Conservation (phyloP, 2,113 vertebrate genomes). For the Nanger granti region DNA sequence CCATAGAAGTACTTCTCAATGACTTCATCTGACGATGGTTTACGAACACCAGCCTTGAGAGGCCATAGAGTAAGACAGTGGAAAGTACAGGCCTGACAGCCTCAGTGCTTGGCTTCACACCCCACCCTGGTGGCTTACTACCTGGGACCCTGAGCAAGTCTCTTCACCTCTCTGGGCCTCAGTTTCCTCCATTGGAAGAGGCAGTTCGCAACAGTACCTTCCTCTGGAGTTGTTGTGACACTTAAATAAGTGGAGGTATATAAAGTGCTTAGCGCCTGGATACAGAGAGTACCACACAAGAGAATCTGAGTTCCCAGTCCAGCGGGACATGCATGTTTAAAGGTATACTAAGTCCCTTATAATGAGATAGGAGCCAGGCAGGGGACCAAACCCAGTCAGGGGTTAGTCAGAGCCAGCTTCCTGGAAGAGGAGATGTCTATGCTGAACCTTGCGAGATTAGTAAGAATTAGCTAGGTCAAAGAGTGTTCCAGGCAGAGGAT, state of each 20-base stretch:
- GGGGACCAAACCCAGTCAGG: not conserved
- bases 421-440: not conserved
- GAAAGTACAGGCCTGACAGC: not conserved
- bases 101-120: too few relatives aligned
- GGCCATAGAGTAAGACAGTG: accelerated
- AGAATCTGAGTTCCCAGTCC: not conserved
- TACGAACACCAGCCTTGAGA: not conserved
- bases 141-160: not conserved
- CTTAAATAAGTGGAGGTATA: not conserved
- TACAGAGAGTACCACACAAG: not conserved
- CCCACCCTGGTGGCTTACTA: not conserved
- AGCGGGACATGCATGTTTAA: not conserved
- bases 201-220: not conserved
- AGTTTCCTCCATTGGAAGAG: not conserved
- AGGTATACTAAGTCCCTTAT: not conserved
- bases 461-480: not conserved
- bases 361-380: not conserved
- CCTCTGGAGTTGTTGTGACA: not conserved
- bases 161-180: not conserved
- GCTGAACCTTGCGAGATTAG: not conserved
- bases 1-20: not conserved
- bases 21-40: not conserved
- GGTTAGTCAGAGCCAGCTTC: not conserved
- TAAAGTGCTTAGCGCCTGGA: not conserved
- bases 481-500: not conserved